Evolutionary conservation across 2,113 vertebrate genomes (phyloP).

Genomic region (Ciconia boyciana): DNA sequence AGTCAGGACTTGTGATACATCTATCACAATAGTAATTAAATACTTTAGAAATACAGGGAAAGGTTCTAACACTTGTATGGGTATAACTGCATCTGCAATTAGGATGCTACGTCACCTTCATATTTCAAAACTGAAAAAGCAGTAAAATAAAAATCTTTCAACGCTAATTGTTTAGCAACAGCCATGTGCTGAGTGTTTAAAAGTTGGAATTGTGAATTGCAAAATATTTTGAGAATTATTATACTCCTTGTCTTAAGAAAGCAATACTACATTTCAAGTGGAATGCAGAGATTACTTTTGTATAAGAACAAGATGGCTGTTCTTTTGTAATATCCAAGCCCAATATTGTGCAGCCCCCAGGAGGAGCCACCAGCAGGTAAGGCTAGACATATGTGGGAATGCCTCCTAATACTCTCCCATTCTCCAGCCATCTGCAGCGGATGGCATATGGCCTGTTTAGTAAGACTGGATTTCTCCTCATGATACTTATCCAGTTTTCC

Average conservation of each 20-base stretch:
- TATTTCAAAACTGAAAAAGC: background rate
- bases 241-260: background rate
- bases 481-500: background rate
- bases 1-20: background rate
- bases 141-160: background rate
- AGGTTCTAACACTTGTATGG: background rate
- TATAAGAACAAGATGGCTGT: background rate
- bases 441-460: background rate
- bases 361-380: background rate
- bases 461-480: background rate
- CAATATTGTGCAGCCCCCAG: background rate
- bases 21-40: background rate
- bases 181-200: background rate
- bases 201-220: background rate
- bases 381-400: background rate
- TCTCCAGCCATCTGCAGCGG: background rate
- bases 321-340: background rate
- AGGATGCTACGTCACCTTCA: background rate
- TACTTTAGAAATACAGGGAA: background rate
- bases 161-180: background rate
- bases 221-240: background rate
- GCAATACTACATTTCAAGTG: background rate
- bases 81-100: background rate
- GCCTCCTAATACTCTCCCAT: background rate
- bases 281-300: background rate